phyloP scores from a whole-genome alignment of 2,797 vertebrate species.

The Monodelphis domestica region DNA sequence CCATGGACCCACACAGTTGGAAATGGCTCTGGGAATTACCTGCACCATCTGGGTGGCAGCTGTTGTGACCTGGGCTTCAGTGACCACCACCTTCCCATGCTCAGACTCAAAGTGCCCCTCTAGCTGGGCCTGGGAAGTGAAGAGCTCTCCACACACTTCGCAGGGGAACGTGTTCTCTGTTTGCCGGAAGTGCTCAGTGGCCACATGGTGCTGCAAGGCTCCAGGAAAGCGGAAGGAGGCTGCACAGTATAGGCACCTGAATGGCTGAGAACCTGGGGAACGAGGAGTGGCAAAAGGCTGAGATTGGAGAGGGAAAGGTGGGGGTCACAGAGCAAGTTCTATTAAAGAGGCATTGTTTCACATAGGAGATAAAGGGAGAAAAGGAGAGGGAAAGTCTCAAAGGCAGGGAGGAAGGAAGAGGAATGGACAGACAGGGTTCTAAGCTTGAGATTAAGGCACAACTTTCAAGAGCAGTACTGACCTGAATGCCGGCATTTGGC shows the following conservation, averaged over 20 bases:
- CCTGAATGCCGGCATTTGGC: slow-evolving; percentile 86
- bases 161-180: slow-evolving; percentile 84
- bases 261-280: slow-evolving; percentile 68
- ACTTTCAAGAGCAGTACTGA: slow-evolving; percentile 34
- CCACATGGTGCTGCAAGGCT: slow-evolving; percentile 88
- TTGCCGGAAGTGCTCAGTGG: slow-evolving; percentile 84
- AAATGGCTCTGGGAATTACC: slow-evolving; percentile 63
- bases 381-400: neutral
- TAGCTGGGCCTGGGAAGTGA: slow-evolving; percentile 86
- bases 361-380: neutral
- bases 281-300: neutral
- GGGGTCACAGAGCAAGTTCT: too few relatives aligned
- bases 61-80: slow-evolving; percentile 74
- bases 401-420: neutral
- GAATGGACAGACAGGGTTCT: neutral
- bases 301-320: neutral
- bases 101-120: slow-evolving; percentile 87
- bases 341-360: neutral
- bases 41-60: slow-evolving; percentile 84
- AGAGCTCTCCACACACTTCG: slow-evolving; percentile 87
- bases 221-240: slow-evolving; percentile 84
- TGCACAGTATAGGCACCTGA: slow-evolving; percentile 85
- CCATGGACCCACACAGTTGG: neutral
- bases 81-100: slow-evolving; percentile 84
- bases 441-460: neutral